phyloP scores from a whole-genome alignment of 2,113 vertebrate species.

The Lates calcarifer region DNA sequence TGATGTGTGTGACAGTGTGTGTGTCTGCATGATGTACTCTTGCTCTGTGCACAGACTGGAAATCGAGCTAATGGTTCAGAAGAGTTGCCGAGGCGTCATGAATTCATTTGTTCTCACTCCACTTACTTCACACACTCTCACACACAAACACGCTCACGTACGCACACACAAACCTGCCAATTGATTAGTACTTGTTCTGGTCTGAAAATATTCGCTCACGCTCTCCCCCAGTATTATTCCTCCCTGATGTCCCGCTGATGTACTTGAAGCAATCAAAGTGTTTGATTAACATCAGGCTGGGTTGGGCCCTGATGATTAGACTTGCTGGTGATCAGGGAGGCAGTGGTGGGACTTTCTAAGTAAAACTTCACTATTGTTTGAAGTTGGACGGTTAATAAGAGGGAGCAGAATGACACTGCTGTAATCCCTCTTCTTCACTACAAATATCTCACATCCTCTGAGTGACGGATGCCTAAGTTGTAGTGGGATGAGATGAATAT shows the following conservation, averaged over 20 bases:
- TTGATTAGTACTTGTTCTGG: constrained; percentile 22
- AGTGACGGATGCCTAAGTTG: not conserved
- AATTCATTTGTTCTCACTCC: constrained; percentile 49
- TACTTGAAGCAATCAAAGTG: not conserved
- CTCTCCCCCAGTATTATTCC: not conserved
- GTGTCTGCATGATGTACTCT: not conserved
- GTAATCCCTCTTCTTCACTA: not conserved
- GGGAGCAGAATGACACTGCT: not conserved
- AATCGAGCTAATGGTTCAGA: constrained; percentile 44
- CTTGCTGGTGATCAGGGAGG: not conserved
- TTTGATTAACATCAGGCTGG: constrained; percentile 3
- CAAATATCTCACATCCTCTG: not conserved
- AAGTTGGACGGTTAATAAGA: not conserved
- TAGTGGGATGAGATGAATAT: not conserved
- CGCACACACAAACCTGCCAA: not conserved
- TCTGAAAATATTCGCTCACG: not conserved
- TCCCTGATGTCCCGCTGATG: not conserved
- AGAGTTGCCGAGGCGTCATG: constrained; percentile 41
- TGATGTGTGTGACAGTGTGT: not conserved
- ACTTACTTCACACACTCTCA: constrained; percentile 15
- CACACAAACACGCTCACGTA: not conserved
- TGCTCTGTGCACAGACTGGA: not conserved
- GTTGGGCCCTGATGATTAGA: not conserved
- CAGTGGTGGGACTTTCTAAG: too few relatives aligned
- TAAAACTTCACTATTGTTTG: not conserved